phyloP scores from a whole-genome alignment of 2,888 invertebrate species.

The Lampropteryx suffumata region DNA sequence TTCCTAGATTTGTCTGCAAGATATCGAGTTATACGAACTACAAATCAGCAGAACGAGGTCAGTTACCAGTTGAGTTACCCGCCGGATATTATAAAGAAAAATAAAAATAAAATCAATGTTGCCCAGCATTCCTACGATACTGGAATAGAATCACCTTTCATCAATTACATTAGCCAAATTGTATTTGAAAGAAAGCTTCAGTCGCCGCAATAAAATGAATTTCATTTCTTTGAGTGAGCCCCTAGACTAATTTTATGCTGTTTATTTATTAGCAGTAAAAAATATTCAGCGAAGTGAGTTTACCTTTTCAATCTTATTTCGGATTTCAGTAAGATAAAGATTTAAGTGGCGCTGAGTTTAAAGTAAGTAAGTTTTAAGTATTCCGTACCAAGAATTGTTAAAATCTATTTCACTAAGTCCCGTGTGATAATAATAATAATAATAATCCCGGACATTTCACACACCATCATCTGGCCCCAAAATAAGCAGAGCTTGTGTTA shows the following conservation, averaged over 20 bases:
- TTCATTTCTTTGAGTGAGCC: constrained; percentile 61
- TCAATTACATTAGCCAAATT: constrained; percentile 73
- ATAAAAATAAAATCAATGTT: constrained; percentile 52
- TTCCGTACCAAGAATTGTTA: neutral
- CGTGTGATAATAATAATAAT: too few species aligned
- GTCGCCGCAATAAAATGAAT: constrained; percentile 53
- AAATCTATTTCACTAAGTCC: too few species aligned
- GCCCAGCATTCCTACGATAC: constrained; percentile 17
- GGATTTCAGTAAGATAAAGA: too few species aligned
- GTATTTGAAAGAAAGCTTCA: constrained; percentile 58
- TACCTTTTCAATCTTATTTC: neutral
- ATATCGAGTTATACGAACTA: neutral
- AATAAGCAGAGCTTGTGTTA: too few species aligned
- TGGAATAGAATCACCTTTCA: constrained; percentile 52
- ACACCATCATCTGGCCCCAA: too few species aligned
- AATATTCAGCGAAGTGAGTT: neutral
- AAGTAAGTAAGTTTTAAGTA: too few species aligned
- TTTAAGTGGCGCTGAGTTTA: neutral
- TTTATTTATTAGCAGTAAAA: constrained; percentile 33
- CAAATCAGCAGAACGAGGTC: neutral
- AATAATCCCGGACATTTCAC: too few species aligned
- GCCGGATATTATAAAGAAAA: neutral
- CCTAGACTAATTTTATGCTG: constrained; percentile 45
- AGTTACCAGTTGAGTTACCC: neutral
- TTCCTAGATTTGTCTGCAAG: too few species aligned